Percentiles rank a stretch among this genome's conserved stretches.
These are phyloP conservation scores for Drosophila paulistorum DNA, from an alignment of 1,140 invertebrate species.

Conservation along the genomic window DNA sequence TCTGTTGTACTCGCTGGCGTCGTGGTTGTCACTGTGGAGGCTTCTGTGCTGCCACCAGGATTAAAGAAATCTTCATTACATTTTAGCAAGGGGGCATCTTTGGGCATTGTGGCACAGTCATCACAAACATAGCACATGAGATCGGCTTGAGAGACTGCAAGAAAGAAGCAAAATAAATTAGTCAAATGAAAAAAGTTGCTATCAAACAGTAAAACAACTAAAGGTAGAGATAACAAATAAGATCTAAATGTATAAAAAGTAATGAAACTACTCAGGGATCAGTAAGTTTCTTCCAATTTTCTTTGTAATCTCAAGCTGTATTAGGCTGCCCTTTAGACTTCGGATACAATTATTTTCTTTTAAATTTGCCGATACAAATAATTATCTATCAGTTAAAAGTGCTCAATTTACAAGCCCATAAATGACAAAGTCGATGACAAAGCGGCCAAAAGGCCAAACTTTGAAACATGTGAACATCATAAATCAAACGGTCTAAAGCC, in stretches of 20 bases:
- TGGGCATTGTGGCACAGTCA: constrained; percentile 51
- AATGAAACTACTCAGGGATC: too few relatives aligned
- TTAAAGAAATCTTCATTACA: constrained; percentile 76
- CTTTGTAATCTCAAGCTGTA: too few relatives aligned
- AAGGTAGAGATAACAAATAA: too few relatives aligned
- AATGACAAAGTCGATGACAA: constrained; percentile 58
- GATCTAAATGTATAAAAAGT: too few relatives aligned
- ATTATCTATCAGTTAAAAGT: constrained; percentile 44
- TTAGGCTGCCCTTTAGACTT: too few relatives aligned
- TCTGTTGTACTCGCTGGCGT: constrained; percentile 32
- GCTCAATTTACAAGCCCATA: constrained; percentile 68
- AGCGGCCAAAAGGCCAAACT: constrained; percentile 29
- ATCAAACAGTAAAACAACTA: neutral
- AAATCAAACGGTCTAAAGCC: constrained; percentile 48
- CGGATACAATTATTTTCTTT: too few relatives aligned
- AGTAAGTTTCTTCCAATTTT: too few relatives aligned
- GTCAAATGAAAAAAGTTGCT: neutral
- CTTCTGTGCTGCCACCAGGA: constrained; percentile 57
- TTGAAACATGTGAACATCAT: constrained; percentile 58
- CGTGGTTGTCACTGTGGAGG: constrained; percentile 62
- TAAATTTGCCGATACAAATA: too few relatives aligned
- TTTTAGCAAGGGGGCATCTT: constrained; percentile 54
- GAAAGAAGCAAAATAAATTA: neutral
- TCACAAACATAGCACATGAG: constrained; percentile 80
- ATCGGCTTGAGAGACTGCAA: constrained; percentile 57